Evolutionary conservation across 53 echinoderm and acorn worm genomes (phyloP).

Genomic region (Astropecten irregularis): DNA sequence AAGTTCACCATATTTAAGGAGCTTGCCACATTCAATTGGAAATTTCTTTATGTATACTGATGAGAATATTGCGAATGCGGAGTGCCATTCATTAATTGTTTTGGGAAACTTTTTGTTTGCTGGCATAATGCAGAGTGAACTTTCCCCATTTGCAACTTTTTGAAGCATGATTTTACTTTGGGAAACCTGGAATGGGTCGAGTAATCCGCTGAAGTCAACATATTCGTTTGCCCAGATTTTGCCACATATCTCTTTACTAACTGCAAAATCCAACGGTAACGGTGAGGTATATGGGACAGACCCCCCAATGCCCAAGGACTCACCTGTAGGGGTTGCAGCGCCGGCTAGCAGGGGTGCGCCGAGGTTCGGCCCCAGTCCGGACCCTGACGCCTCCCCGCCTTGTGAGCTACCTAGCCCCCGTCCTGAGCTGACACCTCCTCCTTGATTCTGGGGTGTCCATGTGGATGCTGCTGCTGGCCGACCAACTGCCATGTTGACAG

Average conservation of each 20-base stretch:
- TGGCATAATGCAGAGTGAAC: constrained; percentile 1
- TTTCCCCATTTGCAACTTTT: background rate
- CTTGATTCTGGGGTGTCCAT: no score
- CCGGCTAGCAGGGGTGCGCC: background rate
- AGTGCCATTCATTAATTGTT: background rate
- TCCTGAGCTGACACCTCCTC: background rate
- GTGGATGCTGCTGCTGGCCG: no score
- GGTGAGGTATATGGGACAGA: background rate
- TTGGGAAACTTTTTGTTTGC: background rate
- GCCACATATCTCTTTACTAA: background rate
- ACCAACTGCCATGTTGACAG: no score
- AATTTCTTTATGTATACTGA: background rate
- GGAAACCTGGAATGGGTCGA: background rate
- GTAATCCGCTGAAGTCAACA: background rate
- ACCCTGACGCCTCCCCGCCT: background rate
- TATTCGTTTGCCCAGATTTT: constrained; percentile 17
- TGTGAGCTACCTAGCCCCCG: background rate
- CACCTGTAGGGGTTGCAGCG: background rate
- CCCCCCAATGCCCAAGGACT: background rate
- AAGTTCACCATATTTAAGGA: constrained; percentile 10
- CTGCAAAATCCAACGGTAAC: background rate
- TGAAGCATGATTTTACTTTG: constrained; percentile 11
- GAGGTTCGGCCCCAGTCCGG: background rate
- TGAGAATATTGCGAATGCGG: constrained; percentile 9
- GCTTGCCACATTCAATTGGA: background rate